A percentile compares a stretch with the other conserved stretches of the same genome.
Evolutionary conservation across 1,140 invertebrate species (phyloP).

Genomic region (Probaryconus sp.): DNA sequence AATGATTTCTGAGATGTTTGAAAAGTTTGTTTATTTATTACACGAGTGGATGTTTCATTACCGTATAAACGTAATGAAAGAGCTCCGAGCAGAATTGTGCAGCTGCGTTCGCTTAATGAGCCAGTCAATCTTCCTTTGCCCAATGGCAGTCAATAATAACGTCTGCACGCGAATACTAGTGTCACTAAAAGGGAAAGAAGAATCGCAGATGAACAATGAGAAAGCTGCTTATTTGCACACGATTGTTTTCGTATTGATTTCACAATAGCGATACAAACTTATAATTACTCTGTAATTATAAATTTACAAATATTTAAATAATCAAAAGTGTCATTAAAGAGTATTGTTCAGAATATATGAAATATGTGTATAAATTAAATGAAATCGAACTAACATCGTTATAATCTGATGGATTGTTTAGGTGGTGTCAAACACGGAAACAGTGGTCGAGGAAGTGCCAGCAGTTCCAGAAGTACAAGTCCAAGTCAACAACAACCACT

Average conservation of each 20-base stretch:
- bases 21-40: constrained; percentile 5
- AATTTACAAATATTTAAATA: too few species aligned
- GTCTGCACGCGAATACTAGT: not conserved
- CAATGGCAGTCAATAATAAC: constrained; percentile 41
- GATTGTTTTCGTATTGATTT: too few species aligned
- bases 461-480: constrained; percentile 75
- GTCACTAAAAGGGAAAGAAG: not conserved
- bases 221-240: not conserved
- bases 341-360: too few species aligned
- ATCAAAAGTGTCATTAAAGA: too few species aligned
- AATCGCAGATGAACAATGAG: not conserved
- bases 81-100: constrained; percentile 30
- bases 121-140: constrained; percentile 65
- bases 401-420: too few species aligned
- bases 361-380: too few species aligned
- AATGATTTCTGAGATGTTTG: not conserved
- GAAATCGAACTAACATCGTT: too few species aligned
- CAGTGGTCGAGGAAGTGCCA: constrained; percentile 73
- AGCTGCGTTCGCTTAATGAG: constrained; percentile 64
- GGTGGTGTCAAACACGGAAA: constrained; percentile 72
- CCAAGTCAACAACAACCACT: constrained; percentile 73
- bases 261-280: too few species aligned
- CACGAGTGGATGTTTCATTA: not conserved
- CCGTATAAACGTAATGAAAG: constrained; percentile 7
- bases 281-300: too few species aligned